Evolutionary conservation across 2,888 invertebrate species (phyloP), one percentile per base, ranked within the genome.

Genomic region (Acronicta leporina): DNA sequence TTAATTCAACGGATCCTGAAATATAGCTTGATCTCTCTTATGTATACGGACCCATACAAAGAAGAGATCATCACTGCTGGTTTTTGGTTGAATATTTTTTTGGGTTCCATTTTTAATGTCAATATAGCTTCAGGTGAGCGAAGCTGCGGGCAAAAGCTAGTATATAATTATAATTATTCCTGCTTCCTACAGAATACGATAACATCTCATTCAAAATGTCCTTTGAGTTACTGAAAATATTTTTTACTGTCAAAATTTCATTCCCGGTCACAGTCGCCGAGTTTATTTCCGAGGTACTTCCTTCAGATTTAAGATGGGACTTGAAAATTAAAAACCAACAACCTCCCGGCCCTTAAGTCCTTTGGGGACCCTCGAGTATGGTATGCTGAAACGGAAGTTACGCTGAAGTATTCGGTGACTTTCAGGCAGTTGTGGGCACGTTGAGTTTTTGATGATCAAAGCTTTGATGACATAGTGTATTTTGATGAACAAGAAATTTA

Each of bases 321-420:
- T 81, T 80, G 71, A 76, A 80, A 84, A 84, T 85, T 86, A 82
- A 85, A 84, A 85, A 79, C 68, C 75, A 77, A 78, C 77, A 74
- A 73, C 61, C 77, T 75, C 70, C 73, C 61, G 65, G 70, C 51
- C 54, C 46, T 46, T 53, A 40, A 53, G 63, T 67, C 53, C 70
- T 53, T 72, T 44, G 48, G 55, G 58, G 64, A 71, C 64, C 56
- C 58, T 68, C 52, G 41, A 66, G 70, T 68, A 59, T 61, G 63
- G 62, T 64, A 63, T 63, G 61, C 68, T 55, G 60, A 73, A 74
- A 66, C 61, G 63, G 65, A 55, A 68, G 62, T 64, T 57, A 64
- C 49, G 47, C 65, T 60, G 44, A 56, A 64, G 52, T 63, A 73
- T 71, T 48, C 15, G 38, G 25, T 42, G 15, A 25, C 25, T 49